Evolutionary conservation across 2,113 vertebrate genomes (phyloP), one percentile per base, ranked within the genome.

Genomic region (Grantiella picta): DNA sequence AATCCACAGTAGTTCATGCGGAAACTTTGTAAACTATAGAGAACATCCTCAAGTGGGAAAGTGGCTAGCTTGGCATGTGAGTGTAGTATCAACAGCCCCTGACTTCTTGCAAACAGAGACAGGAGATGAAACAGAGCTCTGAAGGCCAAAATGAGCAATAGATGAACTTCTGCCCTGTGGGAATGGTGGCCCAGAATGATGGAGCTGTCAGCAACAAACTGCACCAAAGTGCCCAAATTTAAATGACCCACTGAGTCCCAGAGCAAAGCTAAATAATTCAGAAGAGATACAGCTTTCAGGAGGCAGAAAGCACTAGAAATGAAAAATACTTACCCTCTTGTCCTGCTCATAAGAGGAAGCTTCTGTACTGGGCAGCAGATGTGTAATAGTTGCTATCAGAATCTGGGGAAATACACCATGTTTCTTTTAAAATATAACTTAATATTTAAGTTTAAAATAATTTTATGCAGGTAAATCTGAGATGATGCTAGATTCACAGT

Each of bases 321-420:
- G 21, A 85, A 36, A 91, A 91, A 76, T 78, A 66, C 91, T 98
- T 98, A 99, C 99, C 98, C 99, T 99, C 94, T 99, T 99, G 95
- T 99, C 99, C 92, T 98, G 98, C 90, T 99, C 99, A 82, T 99
- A 99, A 82, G 98, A 98, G 31, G 99, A 99, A n/a, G 98, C 98
- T 98, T 99, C 99, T 17, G 99, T 99, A 86, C 97, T 96, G 22
- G 99, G 99, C 63, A 99, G 97, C 91, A 99, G 97, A 96, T 99
- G 97, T n/a, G 99, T 99, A 95, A 99, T 99, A 91, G 99, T 99
- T 86, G 99, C 99, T 80, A 99, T 99, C 77, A 99, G 98, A 87
- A 99, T 99, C 99, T 99, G 95, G 15, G 84, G 29, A 92, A 95
- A 84, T 75, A 90, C 1, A 91, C n/a, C 31, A 10, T 21, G 90